Evolutionary conservation across 2,113 vertebrate genomes (phyloP), one percentile per base, ranked within the genome.

Genomic region (Motacilla tschutschensis): DNA sequence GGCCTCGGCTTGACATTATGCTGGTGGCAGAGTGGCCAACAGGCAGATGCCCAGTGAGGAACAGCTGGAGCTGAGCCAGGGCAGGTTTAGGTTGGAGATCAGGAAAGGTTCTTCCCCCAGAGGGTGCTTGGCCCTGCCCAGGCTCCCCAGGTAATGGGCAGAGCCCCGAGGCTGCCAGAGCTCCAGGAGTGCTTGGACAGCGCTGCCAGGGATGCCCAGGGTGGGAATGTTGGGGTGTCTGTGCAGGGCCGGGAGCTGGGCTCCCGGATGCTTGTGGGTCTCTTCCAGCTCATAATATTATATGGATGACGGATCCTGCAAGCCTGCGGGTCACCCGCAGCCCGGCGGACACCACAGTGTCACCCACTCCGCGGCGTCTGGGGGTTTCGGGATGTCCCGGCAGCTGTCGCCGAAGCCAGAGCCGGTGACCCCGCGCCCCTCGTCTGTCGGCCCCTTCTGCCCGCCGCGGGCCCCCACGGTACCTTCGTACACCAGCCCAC

Each of bases 401-500:
- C 21, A 58, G 46, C 38, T 14, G 26, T 5, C 25, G 6, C 26
- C 36, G 44, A 31, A 50, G 7, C 25, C 59, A 43, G 29, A 54
- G 41, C 20, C 9, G 17, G 11, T 16, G 20, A 60, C 3, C 4
- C 9, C 28, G 10, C 10, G 8, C 24, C 55, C 18, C 13, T 29
- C 31, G 28, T 36, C 41, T 19, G 44, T 26, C 31, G 22, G 19
- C 26, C 28, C 43, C 26, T 29, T 43, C 21, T 5, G 19, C n/a
- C 31, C 8, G 6, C 8, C 35, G 33, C 10, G 55, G 38, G 26
- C 41, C 46, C 46, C 51, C 53, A 12, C 41, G 2, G 44, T 91
- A 97, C 97, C 97, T 97, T 96, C 93, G 53, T 97, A 97, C 47
- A 96, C 18, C 53, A 97, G 62, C 43, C 94, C 96, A 1, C 43